Conservation (phyloP, 2,113 vertebrate species). For the Psephotus haematonotus region DNA sequence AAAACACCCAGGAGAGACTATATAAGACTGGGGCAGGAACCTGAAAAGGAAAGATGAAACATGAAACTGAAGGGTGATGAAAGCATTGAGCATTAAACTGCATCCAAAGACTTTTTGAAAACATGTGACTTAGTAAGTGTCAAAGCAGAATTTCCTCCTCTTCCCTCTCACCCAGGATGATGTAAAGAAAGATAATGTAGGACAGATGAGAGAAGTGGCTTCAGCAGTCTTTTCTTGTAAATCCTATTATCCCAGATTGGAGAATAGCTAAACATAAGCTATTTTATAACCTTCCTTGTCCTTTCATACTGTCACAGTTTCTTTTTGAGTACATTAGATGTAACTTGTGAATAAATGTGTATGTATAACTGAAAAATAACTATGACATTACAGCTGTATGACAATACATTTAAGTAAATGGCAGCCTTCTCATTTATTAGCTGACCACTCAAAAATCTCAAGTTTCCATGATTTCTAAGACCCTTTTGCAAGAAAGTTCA, state of each 20-base stretch:
- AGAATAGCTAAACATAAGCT: neutral
- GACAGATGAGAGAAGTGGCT: neutral
- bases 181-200: neutral
- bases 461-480: neutral
- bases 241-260: neutral
- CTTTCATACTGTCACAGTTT: neutral
- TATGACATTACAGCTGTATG: neutral
- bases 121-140: neutral
- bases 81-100: constrained; percentile 22
- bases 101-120: neutral
- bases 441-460: neutral
- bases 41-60: constrained; percentile 17
- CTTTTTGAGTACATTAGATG: neutral
- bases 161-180: constrained; percentile 4
- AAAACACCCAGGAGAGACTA: constrained; percentile 7
- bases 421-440: neutral
- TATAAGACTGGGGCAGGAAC: neutral
- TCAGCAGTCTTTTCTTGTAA: neutral
- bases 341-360: neutral
- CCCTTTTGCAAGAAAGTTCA: neutral
- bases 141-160: neutral
- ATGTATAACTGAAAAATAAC: neutral
- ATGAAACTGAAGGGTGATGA: constrained; percentile 8
- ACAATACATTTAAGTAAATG: neutral
- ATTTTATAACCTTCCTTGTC: neutral